A percentile compares a stretch with the other conserved stretches of the same genome.
Evolutionary conservation across 2,113 vertebrate species (phyloP).

Genomic region (Anguilla rostrata): DNA sequence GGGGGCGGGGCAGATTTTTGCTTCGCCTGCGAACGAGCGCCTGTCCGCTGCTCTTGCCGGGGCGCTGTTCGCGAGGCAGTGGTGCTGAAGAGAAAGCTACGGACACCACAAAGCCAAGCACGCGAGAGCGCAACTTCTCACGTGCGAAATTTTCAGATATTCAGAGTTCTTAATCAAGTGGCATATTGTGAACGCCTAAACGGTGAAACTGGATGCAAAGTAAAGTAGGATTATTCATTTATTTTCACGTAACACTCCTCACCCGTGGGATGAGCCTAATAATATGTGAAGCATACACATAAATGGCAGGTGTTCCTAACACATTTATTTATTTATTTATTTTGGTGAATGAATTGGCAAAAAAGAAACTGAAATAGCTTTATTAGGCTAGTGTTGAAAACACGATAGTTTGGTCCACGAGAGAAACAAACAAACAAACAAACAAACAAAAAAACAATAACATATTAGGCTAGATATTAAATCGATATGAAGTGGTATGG

Average conservation of each 20-base stretch:
- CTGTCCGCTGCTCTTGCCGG: background rate
- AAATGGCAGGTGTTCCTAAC: too few relatives aligned
- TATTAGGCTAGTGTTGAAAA: background rate
- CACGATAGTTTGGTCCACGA: background rate
- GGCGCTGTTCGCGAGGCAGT: slow-evolving; percentile 9
- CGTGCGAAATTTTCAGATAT: background rate
- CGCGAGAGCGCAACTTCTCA: background rate
- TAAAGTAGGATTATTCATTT: background rate
- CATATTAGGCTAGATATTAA: background rate
- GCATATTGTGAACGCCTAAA: background rate
- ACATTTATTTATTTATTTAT: background rate
- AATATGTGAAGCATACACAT: too few relatives aligned
- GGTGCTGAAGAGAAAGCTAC: slow-evolving; percentile 62
- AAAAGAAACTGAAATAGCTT: background rate
- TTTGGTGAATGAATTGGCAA: background rate
- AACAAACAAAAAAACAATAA: background rate
- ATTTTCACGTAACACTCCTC: background rate
- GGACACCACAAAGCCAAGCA: background rate
- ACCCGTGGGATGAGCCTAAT: too few relatives aligned
- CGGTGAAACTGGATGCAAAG: background rate
- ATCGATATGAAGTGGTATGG: background rate
- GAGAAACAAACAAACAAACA: background rate
- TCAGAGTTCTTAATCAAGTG: too few relatives aligned
- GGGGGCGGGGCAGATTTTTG: background rate
- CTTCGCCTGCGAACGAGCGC: background rate